A percentile compares a stretch with the other conserved stretches of the same genome.
These are phyloP conservation scores for Atractosteus spatula DNA, from an alignment of 2,113 vertebrate species.

Conservation along the genomic window DNA sequence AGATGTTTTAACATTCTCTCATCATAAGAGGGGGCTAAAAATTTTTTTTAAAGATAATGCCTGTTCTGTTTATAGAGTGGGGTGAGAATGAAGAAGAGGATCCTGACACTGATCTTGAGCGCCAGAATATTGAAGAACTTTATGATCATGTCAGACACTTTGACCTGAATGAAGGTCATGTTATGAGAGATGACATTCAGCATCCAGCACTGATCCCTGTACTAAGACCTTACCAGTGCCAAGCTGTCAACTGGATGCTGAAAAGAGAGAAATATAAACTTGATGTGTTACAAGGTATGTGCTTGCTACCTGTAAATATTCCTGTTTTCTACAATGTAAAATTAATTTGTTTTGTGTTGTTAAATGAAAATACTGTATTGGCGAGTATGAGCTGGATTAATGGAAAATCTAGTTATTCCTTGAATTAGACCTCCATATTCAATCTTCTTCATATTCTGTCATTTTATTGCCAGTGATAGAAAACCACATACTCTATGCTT, in stretches of 20 bases:
- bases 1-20: too few relatives aligned
- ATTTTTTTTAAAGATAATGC: too few relatives aligned
- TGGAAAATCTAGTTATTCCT: too few relatives aligned
- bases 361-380: neutral
- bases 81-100: conserved; percentile 80
- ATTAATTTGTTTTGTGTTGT: conserved; percentile 18
- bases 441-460: too few relatives aligned
- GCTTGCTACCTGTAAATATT: conserved; percentile 32
- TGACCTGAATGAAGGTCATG: conserved; percentile 70
- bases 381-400: too few relatives aligned
- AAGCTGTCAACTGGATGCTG: conserved; percentile 76
- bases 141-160: conserved; percentile 84
- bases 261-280: conserved; percentile 56
- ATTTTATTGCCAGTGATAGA: too few relatives aligned
- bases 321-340: neutral
- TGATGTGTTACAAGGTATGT: conserved; percentile 49
- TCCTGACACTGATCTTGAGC: conserved; percentile 83
- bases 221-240: conserved; percentile 68
- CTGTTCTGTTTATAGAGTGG: conserved; percentile 43
- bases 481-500: too few relatives aligned
- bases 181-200: conserved; percentile 75
- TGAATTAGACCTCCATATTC: too few relatives aligned
- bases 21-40: too few relatives aligned
- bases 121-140: conserved; percentile 94
- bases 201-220: conserved; percentile 84